Evolutionary conservation across 2,888 invertebrate species (phyloP), one percentile per base, ranked within the genome.

Genomic region (Ypsolopha sequella): DNA sequence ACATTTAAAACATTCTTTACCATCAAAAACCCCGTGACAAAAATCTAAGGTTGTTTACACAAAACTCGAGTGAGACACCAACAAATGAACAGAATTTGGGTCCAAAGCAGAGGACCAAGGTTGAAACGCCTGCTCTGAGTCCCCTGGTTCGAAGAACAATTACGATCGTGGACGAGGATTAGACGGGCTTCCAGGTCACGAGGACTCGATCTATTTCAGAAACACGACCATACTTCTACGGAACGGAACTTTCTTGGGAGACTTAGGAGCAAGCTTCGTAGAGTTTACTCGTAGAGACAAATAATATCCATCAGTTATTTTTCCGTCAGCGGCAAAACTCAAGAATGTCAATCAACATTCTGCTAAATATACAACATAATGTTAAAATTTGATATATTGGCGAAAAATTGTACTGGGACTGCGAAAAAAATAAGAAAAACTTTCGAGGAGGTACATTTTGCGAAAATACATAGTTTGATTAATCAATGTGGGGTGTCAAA

Each of bases 251-350:
- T 39, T 39, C 10, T 24, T 24, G 24, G 24, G 24, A 24, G 24
- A 24, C 24, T 24, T 24, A 3, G 24, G 24, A 24, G 24, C n/a
- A n/a, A 24, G 24, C 24, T 24, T 24, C 4, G 24, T 2, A 24
- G 24, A 24, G 24, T 4, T n/a, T 24, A 4, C 24, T 24, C 24
- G 24, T 24, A 24, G 24, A 24, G 24, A 24, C 24, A 24, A 3
- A 24, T n/a, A n/a, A n/a, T 2, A 24, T 24, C 24, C 4, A 3
- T 24, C 24, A 24, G 4, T 24, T 4, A 24, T 24, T 4, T 53
- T 60, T 68, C 66, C 65, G 64, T 51, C 53, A 53, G 45, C 34
- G 59, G 56, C 39, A 39, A n/a, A 9, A 39, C n/a, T 39, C 39
- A n/a, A 2, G 9, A 39, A 9, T 2, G 39, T 2, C n/a, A 3